A percentile compares a stretch with the other conserved stretches of the same genome.
Conservation (phyloP, 2,797 vertebrate species). For the Betta splendens region DNA sequence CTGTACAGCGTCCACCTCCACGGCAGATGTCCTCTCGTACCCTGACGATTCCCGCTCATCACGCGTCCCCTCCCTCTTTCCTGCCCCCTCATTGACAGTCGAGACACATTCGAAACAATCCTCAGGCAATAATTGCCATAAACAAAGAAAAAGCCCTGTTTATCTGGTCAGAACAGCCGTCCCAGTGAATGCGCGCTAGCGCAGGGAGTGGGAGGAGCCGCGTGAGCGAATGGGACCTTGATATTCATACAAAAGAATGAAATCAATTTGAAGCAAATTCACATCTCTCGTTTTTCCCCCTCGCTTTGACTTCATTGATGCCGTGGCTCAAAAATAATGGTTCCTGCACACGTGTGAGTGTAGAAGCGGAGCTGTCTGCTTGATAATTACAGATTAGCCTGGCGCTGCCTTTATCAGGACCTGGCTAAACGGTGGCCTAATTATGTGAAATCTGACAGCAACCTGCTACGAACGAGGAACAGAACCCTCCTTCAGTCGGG, state of each 20-base stretch:
- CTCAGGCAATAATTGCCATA: slow-evolving; percentile 84
- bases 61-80: slow-evolving; percentile 49
- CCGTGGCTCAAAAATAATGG: slow-evolving; percentile 49
- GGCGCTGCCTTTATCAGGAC: slow-evolving; percentile 57
- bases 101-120: slow-evolving; percentile 79
- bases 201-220: slow-evolving; percentile 55
- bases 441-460: slow-evolving; percentile 60
- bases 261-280: slow-evolving; percentile 77
- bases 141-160: slow-evolving; percentile 77
- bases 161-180: slow-evolving; percentile 81
- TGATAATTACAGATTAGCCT: slow-evolving; percentile 73
- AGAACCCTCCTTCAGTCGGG: slow-evolving; percentile 18
- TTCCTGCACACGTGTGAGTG: slow-evolving; percentile 56
- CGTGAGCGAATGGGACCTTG: slow-evolving; percentile 70
- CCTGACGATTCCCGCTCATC: slow-evolving; percentile 55
- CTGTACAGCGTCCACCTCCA: slow-evolving; percentile 39
- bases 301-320: slow-evolving; percentile 58
- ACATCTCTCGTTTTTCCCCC: slow-evolving; percentile 42
- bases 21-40: slow-evolving; percentile 58
- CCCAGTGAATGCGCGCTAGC: slow-evolving; percentile 71
- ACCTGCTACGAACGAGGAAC: slow-evolving; percentile 17
- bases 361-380: slow-evolving; percentile 54
- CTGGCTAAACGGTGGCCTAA: slow-evolving; percentile 68
- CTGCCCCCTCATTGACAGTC: slow-evolving; percentile 78
- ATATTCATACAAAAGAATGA: slow-evolving; percentile 79